Conservation (phyloP, 2,797 vertebrate genomes). For the Botia kubotai region DNA sequence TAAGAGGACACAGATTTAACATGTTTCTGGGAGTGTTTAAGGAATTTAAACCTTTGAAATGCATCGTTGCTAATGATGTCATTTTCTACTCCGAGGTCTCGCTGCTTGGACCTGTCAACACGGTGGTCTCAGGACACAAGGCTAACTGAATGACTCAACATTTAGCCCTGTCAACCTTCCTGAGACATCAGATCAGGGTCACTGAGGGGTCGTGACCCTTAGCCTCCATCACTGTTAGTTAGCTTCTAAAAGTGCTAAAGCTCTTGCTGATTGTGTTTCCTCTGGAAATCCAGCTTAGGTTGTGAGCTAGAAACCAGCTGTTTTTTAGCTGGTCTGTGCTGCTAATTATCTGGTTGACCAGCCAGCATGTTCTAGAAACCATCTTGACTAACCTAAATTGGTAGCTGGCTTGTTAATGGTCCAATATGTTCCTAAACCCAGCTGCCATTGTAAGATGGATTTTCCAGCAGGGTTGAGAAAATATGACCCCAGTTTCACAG, state of each 20-base stretch:
- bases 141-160: constrained; percentile 34
- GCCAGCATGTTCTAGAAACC: background rate
- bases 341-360: background rate
- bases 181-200: constrained; percentile 43
- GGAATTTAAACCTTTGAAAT: background rate
- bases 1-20: background rate
- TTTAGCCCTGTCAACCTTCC: constrained; percentile 25
- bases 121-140: constrained; percentile 4
- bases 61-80: constrained; percentile 25
- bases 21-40: background rate
- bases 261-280: background rate
- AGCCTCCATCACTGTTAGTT: constrained; percentile 17
- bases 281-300: background rate
- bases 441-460: background rate
- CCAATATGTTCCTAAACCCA: background rate
- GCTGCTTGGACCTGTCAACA: constrained; percentile 43
- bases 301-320: background rate
- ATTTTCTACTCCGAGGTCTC: constrained; percentile 34
- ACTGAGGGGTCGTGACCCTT: constrained; percentile 18
- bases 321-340: background rate
- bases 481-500: constrained; percentile 19
- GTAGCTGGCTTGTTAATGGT: background rate
- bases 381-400: background rate
- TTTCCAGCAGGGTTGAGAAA: background rate
- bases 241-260: constrained; percentile 2